phyloP scores from a whole-genome alignment of 2,113 vertebrate genomes.

The Xiphias gladius region DNA sequence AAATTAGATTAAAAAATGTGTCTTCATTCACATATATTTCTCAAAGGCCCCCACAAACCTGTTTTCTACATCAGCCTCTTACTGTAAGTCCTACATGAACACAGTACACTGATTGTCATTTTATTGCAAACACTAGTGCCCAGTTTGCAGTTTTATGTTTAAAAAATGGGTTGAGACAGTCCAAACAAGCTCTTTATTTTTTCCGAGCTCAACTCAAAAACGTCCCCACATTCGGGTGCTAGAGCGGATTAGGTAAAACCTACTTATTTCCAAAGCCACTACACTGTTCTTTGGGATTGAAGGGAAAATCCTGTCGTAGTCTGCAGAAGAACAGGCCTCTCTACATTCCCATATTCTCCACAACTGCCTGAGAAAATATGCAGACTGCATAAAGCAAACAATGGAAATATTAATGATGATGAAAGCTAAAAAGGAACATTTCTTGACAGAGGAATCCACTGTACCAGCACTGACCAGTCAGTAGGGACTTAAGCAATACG shows the following conservation, averaged over 20 bases:
- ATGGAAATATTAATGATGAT: slow-evolving; percentile 58
- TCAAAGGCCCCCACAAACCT: background rate
- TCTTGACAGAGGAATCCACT: slow-evolving; percentile 13
- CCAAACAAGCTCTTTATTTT: background rate
- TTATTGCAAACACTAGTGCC: background rate
- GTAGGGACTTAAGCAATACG: background rate
- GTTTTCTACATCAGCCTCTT: background rate
- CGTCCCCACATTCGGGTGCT: background rate
- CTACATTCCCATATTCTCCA: slow-evolving; percentile 23
- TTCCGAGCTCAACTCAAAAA: too few relatives aligned
- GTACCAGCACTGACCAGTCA: slow-evolving; percentile 25
- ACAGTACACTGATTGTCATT: too few relatives aligned
- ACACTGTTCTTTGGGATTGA: background rate
- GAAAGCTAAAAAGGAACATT: slow-evolving; percentile 22
- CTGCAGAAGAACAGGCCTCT: slow-evolving; percentile 3
- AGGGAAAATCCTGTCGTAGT: slow-evolving; percentile 11
- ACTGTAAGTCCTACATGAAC: background rate
- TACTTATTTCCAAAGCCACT: slow-evolving; percentile 15
- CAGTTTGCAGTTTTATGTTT: slow-evolving; percentile 1
- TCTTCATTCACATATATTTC: slow-evolving; percentile 10
- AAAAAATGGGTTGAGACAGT: background rate
- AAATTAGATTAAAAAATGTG: slow-evolving; percentile 5
- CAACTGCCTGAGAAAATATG: slow-evolving; percentile 35
- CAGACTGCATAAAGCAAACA: slow-evolving; percentile 36
- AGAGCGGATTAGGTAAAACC: background rate